Evolutionary conservation across 2,888 invertebrate genomes (phyloP), one percentile per base, ranked within the genome.

Genomic region (Pimpla rufipes): DNA sequence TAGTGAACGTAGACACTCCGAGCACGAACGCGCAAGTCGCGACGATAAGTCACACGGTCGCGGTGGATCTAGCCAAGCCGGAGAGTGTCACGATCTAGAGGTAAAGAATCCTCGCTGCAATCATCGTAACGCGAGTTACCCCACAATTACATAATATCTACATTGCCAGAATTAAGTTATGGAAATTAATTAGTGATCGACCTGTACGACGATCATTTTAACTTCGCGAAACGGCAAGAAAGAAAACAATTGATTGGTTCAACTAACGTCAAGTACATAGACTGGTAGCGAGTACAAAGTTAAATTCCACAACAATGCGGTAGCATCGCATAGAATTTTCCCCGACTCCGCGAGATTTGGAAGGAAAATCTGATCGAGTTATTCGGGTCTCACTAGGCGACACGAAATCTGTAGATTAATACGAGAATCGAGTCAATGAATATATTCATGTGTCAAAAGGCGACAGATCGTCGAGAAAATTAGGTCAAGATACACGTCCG

Each of bases 11-110:
- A 45, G 91, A 90, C 45, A 89, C 71, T 37, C 4, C 73, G n/a
- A 85, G 68, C 79, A 84, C 86, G 21, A 79, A 77, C 6, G 83
- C 86, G 57, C 87, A 87, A 59, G 86, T 87, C 23, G 93, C 93
- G 79, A 95, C 95, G 52, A 95, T 95, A 82, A 95, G 95, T 90
- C 94, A 94, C 80, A 94, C 94, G 52, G 94, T 95, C 37, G 93
- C 94, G 45, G 93, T 93, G 55, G 93, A 94, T 79, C 87, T 93
- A 80, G 91, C 93, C 64, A 93, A 92, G 87, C 89, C 91, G 70
- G 91, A 92, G 18, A 85, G 81, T 13, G 78, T 83, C 59, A 79
- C 83, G 42, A 85, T 85, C 45, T 88, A 70, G 83, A 79, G 37
- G 42, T 13, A 71, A 66, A 29, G 5, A 29, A 29, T 29, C n/a